Base-by-base conservation (phyloP, 2,888 invertebrate species). In the Exephanes ischioxanthus region DNA sequence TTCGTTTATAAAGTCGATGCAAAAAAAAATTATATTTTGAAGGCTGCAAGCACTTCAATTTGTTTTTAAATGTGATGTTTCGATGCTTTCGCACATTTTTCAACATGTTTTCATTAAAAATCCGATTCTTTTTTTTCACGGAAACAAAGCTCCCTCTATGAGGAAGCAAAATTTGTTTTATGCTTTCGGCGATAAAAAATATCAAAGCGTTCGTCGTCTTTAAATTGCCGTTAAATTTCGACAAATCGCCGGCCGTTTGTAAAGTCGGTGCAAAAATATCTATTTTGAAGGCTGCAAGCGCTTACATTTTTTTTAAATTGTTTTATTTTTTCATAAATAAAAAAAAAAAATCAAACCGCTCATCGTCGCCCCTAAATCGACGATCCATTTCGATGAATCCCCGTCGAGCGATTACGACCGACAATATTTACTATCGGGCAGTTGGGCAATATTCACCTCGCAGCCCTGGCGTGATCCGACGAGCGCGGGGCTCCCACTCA, bases 371-470 rank as follows among this genome's bases (percentile, higher is more conserved):
- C 58, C 4, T 4, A 30, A 30, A 30, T 30, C 3, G 14, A 26
- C 14, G 26, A 14, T 30, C 14, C 22, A 61, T 14, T 61, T 61
- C 19, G 19, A 19, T 22, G 22, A 55, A 19, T 19, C 22, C 9
- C 22, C 11, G 14, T 61, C 30, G 14, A 11, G 26, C 16, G 30
- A 61, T 30, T 26, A 6, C 22, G 26, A 58, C 7, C 26, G 5
- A 30, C 61, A 14, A 30, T 61, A 61, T 61, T 61, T 30, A 30
- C 61, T 61, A 11, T 61, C 30, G 26, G 2, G 11, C 9, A 41
- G 41, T 41, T 9, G 11, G 90, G 90, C 91, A 92, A 94, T 93
- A 93, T 94, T 94, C 93, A 92, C 92, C 91, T 89, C 90, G 79
- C 87, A 85, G 79, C 87, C 63, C 55, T 63, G 16, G 37, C 76